Conservation (phyloP, 2,888 invertebrate genomes). For the Ochlodes sylvanus region DNA sequence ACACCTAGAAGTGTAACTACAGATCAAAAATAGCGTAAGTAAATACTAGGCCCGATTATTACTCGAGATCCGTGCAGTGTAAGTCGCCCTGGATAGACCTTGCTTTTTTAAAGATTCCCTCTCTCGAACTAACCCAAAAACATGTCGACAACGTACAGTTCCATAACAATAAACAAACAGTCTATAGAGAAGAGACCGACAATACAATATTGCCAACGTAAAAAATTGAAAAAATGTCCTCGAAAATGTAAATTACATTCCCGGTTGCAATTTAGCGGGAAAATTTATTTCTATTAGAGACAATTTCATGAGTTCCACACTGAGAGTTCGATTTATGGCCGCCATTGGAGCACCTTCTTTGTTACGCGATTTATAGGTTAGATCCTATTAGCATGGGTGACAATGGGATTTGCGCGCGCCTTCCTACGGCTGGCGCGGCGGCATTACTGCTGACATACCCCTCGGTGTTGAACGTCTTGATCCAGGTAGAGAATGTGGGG, state of each 20-base stretch:
- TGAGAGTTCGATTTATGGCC: slow-evolving; percentile 29
- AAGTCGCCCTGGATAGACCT: no score
- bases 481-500: no score
- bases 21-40: no score
- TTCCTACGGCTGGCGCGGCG: neutral
- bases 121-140: no score
- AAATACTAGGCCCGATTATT: no score
- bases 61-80: no score
- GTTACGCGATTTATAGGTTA: slow-evolving; percentile 32
- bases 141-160: neutral
- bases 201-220: slow-evolving; percentile 20
- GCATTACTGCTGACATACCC: no score
- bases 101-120: no score
- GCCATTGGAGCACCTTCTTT: slow-evolving; percentile 26
- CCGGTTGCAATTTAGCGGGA: slow-evolving; percentile 26
- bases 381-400: slow-evolving; percentile 30
- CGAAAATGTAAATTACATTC: slow-evolving; percentile 33
- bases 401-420: slow-evolving; percentile 24
- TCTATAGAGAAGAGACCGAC: neutral
- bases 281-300: slow-evolving; percentile 38
- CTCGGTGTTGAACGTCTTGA: no score
- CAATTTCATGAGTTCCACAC: slow-evolving; percentile 31
- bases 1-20: no score
- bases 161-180: neutral
- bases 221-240: slow-evolving; percentile 26